Base-by-base conservation (phyloP, 2,797 vertebrate species). In the Distichodus sexfasciatus region DNA sequence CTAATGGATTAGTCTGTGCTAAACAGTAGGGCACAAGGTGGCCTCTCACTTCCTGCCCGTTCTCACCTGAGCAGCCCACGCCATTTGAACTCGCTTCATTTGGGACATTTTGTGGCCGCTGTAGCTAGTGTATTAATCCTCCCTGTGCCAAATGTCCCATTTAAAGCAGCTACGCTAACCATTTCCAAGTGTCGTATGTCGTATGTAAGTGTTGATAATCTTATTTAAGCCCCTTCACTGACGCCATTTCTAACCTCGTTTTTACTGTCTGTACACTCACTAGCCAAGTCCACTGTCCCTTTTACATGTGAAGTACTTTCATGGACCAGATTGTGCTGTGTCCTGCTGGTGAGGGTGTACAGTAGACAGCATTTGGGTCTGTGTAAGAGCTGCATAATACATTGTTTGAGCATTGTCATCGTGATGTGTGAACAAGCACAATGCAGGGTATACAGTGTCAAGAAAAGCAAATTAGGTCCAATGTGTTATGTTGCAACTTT, bases 1-100 rank as follows among this genome's bases (percentile, higher is more conserved):
- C 53, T 50, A 24, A 38, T 69, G 69, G 65, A 54, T 75, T 75
- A 78, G 60, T 46, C 69, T 54, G 55, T 71, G 57, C 35, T 75
- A 40, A 69, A 70, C 61, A 28, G 15, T 17, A 48, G 44, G 46
- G 61, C 58, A 67, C 33, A 72, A 53, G 33, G 64, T 51, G 60
- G 50, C 40, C 61, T 33, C 50, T 53, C 44, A 26, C 54, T 75
- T 66, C 48, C 31, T 29, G 28, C n/a, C 26, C 47, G 51, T 72
- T 12, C 26, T 65, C 62, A 51, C 28, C 29, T 55, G 36, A 53
- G 3, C 38, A 10, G 21, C 15, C 9, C 23, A 31, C 10, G 41
- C 43, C 29, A 36, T 43, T 33, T 55, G 46, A 10, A 3, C n/a
- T 51, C 48, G 19, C 3, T 17, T 15, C 36, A 21, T 8, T 17